Conservation (phyloP, 2,888 invertebrate species). For the Campoplex capitator region DNA sequence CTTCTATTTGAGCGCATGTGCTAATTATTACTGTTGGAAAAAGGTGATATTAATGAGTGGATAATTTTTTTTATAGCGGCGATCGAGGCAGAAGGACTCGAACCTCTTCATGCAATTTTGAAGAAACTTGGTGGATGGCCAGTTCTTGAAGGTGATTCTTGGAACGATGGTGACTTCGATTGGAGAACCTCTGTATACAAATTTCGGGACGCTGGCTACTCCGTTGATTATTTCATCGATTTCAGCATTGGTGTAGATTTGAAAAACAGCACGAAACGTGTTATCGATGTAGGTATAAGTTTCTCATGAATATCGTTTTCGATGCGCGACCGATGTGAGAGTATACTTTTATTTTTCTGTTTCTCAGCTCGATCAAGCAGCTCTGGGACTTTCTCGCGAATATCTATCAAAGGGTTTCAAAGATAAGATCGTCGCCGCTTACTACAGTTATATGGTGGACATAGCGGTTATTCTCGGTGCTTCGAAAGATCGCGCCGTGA, state of each 20-base stretch:
- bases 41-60: neutral
- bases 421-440: conserved; percentile 94
- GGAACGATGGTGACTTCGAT: conserved; percentile 90
- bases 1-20: neutral
- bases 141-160: conserved; percentile 90
- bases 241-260: conserved; percentile 95
- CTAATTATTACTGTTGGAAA: too few species aligned
- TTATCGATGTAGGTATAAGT: conserved; percentile 91
- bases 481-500: conserved; percentile 87
- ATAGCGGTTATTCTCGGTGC: conserved; percentile 95
- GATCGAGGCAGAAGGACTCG: conserved; percentile 92
- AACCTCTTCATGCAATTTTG: conserved; percentile 90
- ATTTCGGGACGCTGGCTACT: conserved; percentile 92
- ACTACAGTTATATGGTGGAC: conserved; percentile 95
- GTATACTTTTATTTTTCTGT: conserved; percentile 35
- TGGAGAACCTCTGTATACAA: conserved; percentile 94
- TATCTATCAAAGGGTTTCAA: conserved; percentile 93
- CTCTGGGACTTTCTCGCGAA: conserved; percentile 93
- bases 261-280: conserved; percentile 93
- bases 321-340: neutral
- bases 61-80: conserved; percentile 86
- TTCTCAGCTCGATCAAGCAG: conserved; percentile 93
- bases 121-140: conserved; percentile 97
- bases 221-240: conserved; percentile 95
- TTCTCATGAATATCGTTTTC: neutral